Evolutionary conservation across 30 jellyfish, hydroid and myxozoan genomes (phyloP), one percentile per base, ranked within the genome.

Genomic region (Hydra vulgaris): DNA sequence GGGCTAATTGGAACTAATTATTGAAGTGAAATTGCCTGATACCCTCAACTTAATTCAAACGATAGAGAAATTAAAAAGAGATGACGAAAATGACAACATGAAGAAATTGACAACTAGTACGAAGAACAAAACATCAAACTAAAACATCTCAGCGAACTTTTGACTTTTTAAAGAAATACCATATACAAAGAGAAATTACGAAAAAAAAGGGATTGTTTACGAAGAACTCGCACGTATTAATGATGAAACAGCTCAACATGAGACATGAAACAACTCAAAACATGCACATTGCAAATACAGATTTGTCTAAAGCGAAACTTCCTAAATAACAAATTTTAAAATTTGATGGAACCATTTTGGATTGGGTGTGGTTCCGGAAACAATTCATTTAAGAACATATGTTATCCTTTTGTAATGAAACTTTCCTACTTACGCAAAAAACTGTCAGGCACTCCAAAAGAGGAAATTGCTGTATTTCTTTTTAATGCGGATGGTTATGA

Each of bases 351-450:
- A 78, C 85, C 26, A 94, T 23, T 87, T 82, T 70, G 70, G 94
- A 85, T 71, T 72, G 74, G 86, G 81, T 67, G 70, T 72, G 56
- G 88, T 68, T 77, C 94, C 83, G 25, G 88, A 87, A 76, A 82
- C n/a, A n/a, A n/a, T n/a, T n/a, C n/a, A n/a, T n/a, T 82, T 23
- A 94, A 87, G 70, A 87, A 78, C 80, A 12, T 25, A 4, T 26
- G 20, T 1, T 74, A 74, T 25, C 72, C 87, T 4, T 55, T 8
- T 22, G 72, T 68, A 23, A 77, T 72, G 70, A 7, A 23, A 26
- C 70, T 71, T 24, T 80, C 83, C n/a, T n/a, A n/a, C n/a, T n/a
- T n/a, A n/a, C 25, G 53, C 61, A 91, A 84, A 27, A 54, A 77
- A 21, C 19, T 84, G 67, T 4, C 53, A 53, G 68, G 92, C 78